These are phyloP conservation scores for Stegostoma tigrinum DNA, from an alignment of 2,113 vertebrate species.

Conservation along the genomic window DNA sequence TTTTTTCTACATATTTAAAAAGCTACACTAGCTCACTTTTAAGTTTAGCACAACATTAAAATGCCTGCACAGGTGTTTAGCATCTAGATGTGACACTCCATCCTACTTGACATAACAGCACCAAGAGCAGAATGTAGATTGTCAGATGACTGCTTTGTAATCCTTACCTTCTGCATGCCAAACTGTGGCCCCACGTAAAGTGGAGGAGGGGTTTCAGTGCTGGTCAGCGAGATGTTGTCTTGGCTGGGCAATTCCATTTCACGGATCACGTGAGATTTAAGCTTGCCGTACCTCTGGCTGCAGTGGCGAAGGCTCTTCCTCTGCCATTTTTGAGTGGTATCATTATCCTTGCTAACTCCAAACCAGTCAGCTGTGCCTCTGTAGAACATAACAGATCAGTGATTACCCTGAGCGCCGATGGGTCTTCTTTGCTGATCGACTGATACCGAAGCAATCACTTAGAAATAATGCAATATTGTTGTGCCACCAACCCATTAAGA, in stretches of 20 bases:
- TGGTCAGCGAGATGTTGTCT: constrained; percentile 90
- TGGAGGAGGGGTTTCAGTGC: constrained; percentile 89
- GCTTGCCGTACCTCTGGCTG: constrained; percentile 89
- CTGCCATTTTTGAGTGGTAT: constrained; percentile 93
- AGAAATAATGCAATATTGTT: background rate
- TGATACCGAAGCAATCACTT: background rate
- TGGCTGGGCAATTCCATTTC: constrained; percentile 95
- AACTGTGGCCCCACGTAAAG: constrained; percentile 85
- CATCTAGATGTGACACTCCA: background rate
- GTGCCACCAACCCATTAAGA: background rate
- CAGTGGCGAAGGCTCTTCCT: constrained; percentile 95
- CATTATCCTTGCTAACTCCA: constrained; percentile 88
- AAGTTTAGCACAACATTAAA: background rate
- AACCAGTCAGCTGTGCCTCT: constrained; percentile 98
- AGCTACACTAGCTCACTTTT: too few relatives aligned
- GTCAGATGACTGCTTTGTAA: too few relatives aligned
- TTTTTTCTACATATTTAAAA: background rate
- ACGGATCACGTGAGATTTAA: constrained; percentile 89
- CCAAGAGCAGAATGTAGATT: background rate
- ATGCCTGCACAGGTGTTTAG: too few relatives aligned
- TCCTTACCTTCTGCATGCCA: constrained; percentile 87
- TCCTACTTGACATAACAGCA: background rate
- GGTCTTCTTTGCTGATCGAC: background rate
- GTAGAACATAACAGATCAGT: constrained; percentile 43
- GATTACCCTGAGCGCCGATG: constrained; percentile 12